Evolutionary conservation across 2,113 vertebrate species (phyloP).

Genomic region (Phylloscopus whistleri): DNA sequence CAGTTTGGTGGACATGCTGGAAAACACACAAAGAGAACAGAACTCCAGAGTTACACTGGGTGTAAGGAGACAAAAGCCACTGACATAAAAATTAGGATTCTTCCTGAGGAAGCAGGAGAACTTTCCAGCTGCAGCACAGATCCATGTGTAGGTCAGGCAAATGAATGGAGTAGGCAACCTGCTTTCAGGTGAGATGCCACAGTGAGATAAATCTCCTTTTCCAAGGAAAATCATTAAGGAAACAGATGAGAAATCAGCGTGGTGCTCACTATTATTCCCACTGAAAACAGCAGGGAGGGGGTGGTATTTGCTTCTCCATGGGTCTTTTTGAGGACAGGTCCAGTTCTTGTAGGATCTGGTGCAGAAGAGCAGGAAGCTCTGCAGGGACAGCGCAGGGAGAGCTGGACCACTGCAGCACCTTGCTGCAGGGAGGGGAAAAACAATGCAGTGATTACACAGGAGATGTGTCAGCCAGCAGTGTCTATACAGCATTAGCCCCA

Average conservation of each 20-base stretch:
- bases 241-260: neutral
- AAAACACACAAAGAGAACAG: neutral
- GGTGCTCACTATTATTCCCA: neutral
- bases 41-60: neutral
- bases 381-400: neutral
- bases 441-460: neutral
- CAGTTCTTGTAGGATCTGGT: neutral
- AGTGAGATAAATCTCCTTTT: neutral
- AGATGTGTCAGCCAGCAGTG: neutral
- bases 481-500: slow-evolving; percentile 5
- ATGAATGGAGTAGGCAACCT: neutral
- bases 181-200: neutral
- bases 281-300: neutral
- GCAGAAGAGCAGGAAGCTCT: neutral
- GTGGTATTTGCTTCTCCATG: neutral
- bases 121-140: neutral
- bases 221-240: neutral
- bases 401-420: neutral
- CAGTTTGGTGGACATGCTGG: neutral
- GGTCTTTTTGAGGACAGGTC: neutral
- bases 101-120: neutral
- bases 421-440: neutral
- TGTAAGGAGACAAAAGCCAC: neutral
- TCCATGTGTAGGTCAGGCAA: neutral
- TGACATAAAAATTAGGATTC: neutral